Conservation (phyloP, 2,113 vertebrate species). For the Plestiodon gilberti region DNA sequence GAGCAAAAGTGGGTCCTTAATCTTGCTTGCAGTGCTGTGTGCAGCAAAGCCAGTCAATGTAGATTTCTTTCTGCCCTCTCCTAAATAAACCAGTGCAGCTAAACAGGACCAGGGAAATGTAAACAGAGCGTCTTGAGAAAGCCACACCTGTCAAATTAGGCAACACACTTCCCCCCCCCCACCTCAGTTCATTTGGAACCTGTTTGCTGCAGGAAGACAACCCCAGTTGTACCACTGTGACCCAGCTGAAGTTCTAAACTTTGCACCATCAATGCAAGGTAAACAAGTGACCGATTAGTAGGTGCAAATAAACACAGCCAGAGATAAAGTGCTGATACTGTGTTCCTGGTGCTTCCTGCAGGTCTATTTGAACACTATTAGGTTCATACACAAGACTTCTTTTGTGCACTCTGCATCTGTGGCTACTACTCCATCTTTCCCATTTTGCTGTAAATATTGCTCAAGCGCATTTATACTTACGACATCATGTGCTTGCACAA, state of each 20-base stretch:
- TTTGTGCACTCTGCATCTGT: slow-evolving; percentile 46
- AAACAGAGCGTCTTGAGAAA: slow-evolving; percentile 23
- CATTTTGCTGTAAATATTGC: not conserved
- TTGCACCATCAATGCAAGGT: slow-evolving; percentile 74
- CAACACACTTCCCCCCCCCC: slow-evolving; percentile 16
- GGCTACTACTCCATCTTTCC: not conserved
- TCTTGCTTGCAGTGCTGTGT: not conserved
- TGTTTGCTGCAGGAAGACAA: slow-evolving; percentile 2
- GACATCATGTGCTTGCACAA: not conserved
- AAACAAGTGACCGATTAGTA: slow-evolving; percentile 78
- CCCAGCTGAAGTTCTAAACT: slow-evolving; percentile 48
- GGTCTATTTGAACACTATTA: slow-evolving; percentile 77
- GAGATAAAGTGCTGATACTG: slow-evolving; percentile 80
- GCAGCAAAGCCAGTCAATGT: not conserved
- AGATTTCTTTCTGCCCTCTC: not conserved
- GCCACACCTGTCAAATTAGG: slow-evolving; percentile 12
- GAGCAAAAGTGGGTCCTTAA: not conserved
- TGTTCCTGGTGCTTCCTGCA: slow-evolving; percentile 78
- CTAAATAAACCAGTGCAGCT: not conserved
- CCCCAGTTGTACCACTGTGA: not conserved
- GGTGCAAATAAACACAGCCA: slow-evolving; percentile 75
- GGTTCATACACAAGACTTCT: slow-evolving; percentile 55
- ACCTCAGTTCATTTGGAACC: not conserved
- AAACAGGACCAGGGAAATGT: slow-evolving; percentile 1
- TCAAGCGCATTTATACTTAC: not conserved